Evolutionary conservation across 1,140 invertebrate genomes (phyloP).

Genomic region (Neodiprion pinetum): DNA sequence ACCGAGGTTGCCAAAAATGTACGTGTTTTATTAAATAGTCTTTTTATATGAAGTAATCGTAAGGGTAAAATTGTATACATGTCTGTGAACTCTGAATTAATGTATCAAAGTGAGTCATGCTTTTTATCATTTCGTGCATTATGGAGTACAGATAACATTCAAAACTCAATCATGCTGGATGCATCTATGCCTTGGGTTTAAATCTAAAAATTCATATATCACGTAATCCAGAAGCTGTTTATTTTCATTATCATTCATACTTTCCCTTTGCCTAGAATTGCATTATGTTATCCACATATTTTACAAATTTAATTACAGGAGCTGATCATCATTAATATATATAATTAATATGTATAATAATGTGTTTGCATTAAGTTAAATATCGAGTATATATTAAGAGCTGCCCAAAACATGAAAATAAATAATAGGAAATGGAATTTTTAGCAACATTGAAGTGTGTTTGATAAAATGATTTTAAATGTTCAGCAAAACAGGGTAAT

Average conservation of each 20-base stretch:
- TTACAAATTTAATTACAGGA: slow-evolving; percentile 58
- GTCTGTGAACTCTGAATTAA: slow-evolving; percentile 21
- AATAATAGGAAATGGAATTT: slow-evolving; percentile 29
- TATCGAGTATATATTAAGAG: slow-evolving; percentile 27
- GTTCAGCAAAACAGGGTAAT: slow-evolving; percentile 39
- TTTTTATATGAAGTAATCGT: no score
- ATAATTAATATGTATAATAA: slow-evolving; percentile 31
- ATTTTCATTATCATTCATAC: slow-evolving; percentile 55
- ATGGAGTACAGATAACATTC: not conserved
- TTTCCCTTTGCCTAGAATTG: slow-evolving; percentile 50
- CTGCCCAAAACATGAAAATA: slow-evolving; percentile 31
- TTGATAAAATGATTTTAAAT: slow-evolving; percentile 30
- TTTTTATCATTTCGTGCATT: not conserved
- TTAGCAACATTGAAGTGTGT: slow-evolving; percentile 30
- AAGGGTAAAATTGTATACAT: not conserved
- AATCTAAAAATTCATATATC: not conserved
- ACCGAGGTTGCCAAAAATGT: no score
- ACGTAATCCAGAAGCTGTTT: slow-evolving; percentile 47
- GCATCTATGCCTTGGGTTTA: not conserved
- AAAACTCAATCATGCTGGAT: not conserved
- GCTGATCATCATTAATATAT: slow-evolving; percentile 28
- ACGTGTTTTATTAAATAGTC: no score
- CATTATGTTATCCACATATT: slow-evolving; percentile 55
- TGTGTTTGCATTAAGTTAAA: slow-evolving; percentile 3
- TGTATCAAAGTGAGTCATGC: slow-evolving; percentile 13